A percentile compares a stretch with the other conserved stretches of the same genome.
Conservation (phyloP, 2,888 invertebrate genomes). For the Epinotia bilunana region DNA sequence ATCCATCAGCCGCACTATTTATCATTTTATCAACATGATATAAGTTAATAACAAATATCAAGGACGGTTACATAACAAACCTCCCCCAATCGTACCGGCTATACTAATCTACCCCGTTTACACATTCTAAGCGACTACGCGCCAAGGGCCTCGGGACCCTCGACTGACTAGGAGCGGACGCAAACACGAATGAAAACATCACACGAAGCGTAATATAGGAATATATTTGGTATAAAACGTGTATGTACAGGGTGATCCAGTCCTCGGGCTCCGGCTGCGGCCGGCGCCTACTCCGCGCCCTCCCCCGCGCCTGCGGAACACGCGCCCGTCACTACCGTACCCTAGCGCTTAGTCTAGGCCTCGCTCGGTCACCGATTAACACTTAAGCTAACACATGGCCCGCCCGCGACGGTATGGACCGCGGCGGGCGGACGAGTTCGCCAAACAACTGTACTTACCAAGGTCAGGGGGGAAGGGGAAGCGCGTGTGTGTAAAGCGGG, state of each 20-base stretch:
- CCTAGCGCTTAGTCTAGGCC: constrained; percentile 9
- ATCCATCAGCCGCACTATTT: no score
- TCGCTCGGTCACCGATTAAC: constrained; percentile 14
- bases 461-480: constrained; percentile 31
- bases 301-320: constrained; percentile 51
- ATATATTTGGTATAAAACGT: constrained; percentile 44
- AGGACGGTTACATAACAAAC: background rate
- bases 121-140: no score
- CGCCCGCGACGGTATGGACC: constrained; percentile 21
- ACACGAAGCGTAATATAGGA: constrained; percentile 44
- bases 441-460: constrained; percentile 37
- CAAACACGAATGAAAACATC: constrained; percentile 42
- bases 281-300: constrained; percentile 42
- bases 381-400: constrained; percentile 24
- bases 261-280: constrained; percentile 17
- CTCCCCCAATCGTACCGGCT: background rate
- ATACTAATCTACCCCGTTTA: background rate
- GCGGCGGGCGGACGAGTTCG: constrained; percentile 45
- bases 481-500: constrained; percentile 39
- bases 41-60: background rate
- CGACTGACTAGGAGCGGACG: constrained; percentile 15
- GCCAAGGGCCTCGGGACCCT: background rate
- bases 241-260: constrained; percentile 31
- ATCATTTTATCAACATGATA: no score
- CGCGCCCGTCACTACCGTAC: constrained; percentile 35